These are phyloP conservation scores for Ammodramus savannarum DNA, from an alignment of 2,113 vertebrate genomes.

Conservation along the genomic window DNA sequence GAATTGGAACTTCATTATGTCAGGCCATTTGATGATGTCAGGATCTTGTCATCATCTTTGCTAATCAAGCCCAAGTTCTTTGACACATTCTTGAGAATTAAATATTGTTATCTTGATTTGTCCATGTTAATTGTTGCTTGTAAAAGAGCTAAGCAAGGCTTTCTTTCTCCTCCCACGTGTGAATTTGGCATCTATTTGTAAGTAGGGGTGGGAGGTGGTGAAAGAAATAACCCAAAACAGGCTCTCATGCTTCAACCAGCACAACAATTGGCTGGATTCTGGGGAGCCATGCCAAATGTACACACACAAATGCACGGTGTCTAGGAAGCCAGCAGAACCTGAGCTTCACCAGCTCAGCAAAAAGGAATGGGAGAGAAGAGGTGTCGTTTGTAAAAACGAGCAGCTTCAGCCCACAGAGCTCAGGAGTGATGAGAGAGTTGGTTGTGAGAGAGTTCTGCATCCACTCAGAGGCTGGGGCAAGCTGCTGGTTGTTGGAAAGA, in stretches of 20 bases:
- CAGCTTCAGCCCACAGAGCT: background rate
- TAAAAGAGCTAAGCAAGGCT: background rate
- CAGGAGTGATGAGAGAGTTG: background rate
- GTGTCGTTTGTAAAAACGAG: rapidly evolving
- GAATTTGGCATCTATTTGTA: background rate
- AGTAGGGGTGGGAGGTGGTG: background rate
- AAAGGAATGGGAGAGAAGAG: background rate
- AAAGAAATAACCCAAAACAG: background rate
- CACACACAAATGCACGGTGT: background rate
- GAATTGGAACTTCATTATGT: background rate
- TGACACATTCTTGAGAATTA: background rate
- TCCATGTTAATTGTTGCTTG: background rate
- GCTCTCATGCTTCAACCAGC: background rate
- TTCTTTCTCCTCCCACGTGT: background rate
- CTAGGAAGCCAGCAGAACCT: background rate
- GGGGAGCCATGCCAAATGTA: background rate
- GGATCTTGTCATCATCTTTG: background rate
- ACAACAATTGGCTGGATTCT: background rate
- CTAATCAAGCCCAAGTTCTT: background rate
- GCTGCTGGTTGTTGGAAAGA: background rate
- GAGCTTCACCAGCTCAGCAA: background rate
- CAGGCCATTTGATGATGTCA: background rate
- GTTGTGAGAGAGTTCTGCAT: background rate
- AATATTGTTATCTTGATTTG: background rate
- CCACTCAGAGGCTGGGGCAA: background rate